Evolutionary conservation across 2,797 vertebrate species (phyloP).

Genomic region (Spheniscus humboldti): DNA sequence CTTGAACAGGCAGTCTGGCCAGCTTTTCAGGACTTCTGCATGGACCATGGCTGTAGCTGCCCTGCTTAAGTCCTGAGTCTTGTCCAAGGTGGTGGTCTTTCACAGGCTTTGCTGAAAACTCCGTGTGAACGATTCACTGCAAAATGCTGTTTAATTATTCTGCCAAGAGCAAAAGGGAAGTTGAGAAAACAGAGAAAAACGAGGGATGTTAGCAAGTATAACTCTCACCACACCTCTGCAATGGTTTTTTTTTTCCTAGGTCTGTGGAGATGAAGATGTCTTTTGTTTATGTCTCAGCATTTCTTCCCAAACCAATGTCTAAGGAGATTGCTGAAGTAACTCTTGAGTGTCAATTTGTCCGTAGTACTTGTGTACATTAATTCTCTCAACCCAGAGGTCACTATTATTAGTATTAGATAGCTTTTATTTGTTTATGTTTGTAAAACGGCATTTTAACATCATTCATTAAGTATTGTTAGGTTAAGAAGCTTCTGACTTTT

Average conservation of each 20-base stretch:
- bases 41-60: neutral
- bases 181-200: neutral
- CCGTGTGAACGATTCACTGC: neutral
- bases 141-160: neutral
- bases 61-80: neutral
- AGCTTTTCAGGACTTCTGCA: neutral
- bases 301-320: neutral
- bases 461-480: neutral
- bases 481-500: neutral
- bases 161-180: neutral
- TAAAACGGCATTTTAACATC: neutral
- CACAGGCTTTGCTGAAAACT: neutral
- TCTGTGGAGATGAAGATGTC: neutral
- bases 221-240: neutral
- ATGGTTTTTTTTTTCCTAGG: neutral
- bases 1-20: neutral
- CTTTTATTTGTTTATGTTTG: neutral
- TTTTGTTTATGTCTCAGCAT: neutral
- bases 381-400: neutral
- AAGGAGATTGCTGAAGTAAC: neutral
- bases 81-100: neutral
- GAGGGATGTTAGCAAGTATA: neutral
- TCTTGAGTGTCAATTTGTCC: neutral
- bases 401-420: neutral
- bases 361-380: neutral